Evolutionary conservation across 2,113 vertebrate genomes (phyloP).

Genomic region (Aegotheles bennettii): DNA sequence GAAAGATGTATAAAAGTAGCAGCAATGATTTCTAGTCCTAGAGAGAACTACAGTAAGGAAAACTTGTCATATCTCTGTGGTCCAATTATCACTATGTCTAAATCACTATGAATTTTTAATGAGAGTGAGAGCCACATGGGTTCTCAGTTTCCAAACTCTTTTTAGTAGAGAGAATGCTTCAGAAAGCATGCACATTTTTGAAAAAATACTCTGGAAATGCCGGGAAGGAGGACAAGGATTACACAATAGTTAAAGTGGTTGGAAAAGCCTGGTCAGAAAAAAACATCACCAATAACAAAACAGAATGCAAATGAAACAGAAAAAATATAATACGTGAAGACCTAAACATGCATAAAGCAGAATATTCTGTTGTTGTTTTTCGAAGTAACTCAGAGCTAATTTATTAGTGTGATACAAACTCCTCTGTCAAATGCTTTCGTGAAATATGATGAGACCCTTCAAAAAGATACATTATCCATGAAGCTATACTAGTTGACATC

Average conservation of each 20-base stretch:
- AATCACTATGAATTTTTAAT: constrained; percentile 25
- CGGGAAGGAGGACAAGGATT: not conserved
- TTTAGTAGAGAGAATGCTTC: not conserved
- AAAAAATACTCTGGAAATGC: not conserved
- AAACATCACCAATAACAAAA: rapidly evolving
- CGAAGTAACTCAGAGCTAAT: not conserved
- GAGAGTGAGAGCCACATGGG: not conserved
- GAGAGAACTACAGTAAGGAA: not conserved
- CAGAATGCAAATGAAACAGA: not conserved
- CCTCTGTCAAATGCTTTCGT: not conserved
- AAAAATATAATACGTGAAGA: not conserved
- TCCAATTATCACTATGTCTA: not conserved
- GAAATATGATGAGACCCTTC: not conserved
- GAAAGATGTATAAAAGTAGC: not conserved
- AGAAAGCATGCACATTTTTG: not conserved
- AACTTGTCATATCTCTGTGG: not conserved
- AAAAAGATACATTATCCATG: not conserved
- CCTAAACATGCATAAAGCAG: not conserved
- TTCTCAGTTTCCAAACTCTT: not conserved
- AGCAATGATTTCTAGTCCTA: not conserved
- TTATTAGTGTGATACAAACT: not conserved
- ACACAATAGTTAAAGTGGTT: not conserved
- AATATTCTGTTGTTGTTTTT: not conserved
- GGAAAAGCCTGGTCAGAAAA: not conserved
- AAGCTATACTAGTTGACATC: not conserved